These are phyloP conservation scores for Rousettus madagascariensis DNA, from an alignment of 2,797 vertebrate species.

Conservation along the genomic window DNA sequence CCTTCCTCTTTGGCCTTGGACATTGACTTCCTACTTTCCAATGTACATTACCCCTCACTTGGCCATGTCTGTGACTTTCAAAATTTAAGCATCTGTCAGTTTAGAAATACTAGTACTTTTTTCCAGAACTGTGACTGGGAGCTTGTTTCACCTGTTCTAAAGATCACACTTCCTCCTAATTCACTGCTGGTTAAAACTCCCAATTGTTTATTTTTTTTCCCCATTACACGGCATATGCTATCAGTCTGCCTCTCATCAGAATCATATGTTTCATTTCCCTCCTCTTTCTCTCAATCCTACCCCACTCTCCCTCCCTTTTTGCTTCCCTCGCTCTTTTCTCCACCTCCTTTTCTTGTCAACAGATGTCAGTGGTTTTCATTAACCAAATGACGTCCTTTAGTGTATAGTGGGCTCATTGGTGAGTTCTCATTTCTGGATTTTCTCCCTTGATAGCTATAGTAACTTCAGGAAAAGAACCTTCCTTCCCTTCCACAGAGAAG, in stretches of 20 bases:
- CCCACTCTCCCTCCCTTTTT: neutral
- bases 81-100: neutral
- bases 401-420: neutral
- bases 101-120: conserved; percentile 4
- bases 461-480: conserved; percentile 41
- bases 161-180: neutral
- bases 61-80: neutral
- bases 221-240: conserved; percentile 50
- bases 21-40: neutral
- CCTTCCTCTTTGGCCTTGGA: neutral
- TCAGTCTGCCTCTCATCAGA: conserved; percentile 28
- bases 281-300: neutral
- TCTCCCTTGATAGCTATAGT: conserved; percentile 42
- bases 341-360: conserved; percentile 47
- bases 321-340: neutral
- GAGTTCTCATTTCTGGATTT: conserved; percentile 46
- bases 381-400: conserved; percentile 19
- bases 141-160: conserved; percentile 44
- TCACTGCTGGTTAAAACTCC: conserved; percentile 36
- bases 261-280: conserved; percentile 52
- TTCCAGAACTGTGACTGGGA: neutral
- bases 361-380: conserved; percentile 61
- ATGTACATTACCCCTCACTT: neutral
- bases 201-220: conserved; percentile 51
- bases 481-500: neutral